Base-by-base conservation (phyloP, 2,888 invertebrate species). In the Calliphora vomitoria region DNA sequence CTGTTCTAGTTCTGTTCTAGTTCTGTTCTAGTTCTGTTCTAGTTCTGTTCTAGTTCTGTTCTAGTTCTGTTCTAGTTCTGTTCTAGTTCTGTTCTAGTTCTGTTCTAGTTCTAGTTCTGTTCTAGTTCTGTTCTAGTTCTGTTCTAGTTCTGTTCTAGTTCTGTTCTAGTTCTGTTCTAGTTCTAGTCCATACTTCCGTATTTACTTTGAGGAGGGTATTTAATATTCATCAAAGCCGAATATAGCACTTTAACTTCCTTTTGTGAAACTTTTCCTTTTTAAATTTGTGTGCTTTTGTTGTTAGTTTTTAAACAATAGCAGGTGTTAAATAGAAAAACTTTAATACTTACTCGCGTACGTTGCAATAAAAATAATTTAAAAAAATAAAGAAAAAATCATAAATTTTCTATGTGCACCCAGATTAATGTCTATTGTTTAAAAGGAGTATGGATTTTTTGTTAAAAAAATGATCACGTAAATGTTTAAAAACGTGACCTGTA, bases 381-480 rank as follows among this genome's bases (percentile, higher is more conserved):
- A 58, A 58, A 58, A 58, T 13, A 58, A 55, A 25, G 13, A 11
- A 25, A 10, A 44, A 44, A 35, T 35, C 58, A 79, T 20, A 15
- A 31, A 60, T 60, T 31, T 75, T 75, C 13, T 47, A 50, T 38
- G 11, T 41, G 4, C 20, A 13, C 41, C 20, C 38, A 58, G 20
- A 41, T 72, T 75, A 62, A 75, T 75, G 47, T 20, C 0, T 35
- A 6, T n/a, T 38, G 6, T 60, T 15, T 44, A 25, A 60, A 15
- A 15, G 8, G 10, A 64, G 4, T 18, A 53, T 38, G 44, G 2
- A 13, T 4, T 72, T 15, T 1, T 72, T 41, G 18, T 60, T 5
- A n/a, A 20, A 20, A 60, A 60, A 60, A 50, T 58, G 18, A 60
- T 80, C 69, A 80, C 79, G 79, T 80, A 53, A 50, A 25, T 76